These are phyloP conservation scores for Harpalus rufipes DNA, from an alignment of 2,888 invertebrate genomes.

Conservation along the genomic window DNA sequence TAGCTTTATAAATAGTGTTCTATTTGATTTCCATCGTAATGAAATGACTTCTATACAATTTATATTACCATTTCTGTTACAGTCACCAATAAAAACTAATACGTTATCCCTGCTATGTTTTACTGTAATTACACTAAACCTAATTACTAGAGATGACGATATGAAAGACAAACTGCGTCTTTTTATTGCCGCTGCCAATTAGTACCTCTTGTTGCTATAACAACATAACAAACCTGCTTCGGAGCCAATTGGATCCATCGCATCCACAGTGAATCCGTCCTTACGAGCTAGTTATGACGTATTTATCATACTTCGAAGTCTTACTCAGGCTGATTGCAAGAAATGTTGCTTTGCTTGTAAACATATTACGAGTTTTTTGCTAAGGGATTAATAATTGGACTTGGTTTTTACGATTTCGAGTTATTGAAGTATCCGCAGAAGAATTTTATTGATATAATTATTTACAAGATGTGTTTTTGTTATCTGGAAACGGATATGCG, in stretches of 20 bases:
- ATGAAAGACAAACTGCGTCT: constrained; percentile 9
- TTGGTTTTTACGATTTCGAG: constrained; percentile 29
- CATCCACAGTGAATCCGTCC: constrained; percentile 2
- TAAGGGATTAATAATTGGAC: constrained; percentile 26
- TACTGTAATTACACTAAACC: constrained; percentile 7
- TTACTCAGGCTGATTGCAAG: constrained; percentile 21
- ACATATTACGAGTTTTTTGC: constrained; percentile 29
- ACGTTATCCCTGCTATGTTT: neutral
- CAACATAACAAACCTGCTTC: constrained; percentile 23
- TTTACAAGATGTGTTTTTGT: constrained; percentile 15
- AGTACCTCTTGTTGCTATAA: constrained; percentile 35
- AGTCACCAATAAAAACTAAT: neutral
- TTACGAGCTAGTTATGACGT: constrained; percentile 41
- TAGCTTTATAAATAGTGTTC: no score
- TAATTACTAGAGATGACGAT: constrained; percentile 36
- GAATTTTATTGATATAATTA: constrained; percentile 45
- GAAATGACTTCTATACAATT: no score
- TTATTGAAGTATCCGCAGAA: constrained; percentile 18
- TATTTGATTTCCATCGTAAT: no score
- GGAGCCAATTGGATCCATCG: constrained; percentile 16
- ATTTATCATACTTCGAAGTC: constrained; percentile 40
- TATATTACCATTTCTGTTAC: constrained; percentile 5
- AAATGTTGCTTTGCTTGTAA: constrained; percentile 37
- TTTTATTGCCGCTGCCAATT: constrained; percentile 21
- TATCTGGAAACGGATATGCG: constrained; percentile 2